Base-by-base conservation (phyloP, 2,797 vertebrate genomes). In the Steatocranus sp. region DNA sequence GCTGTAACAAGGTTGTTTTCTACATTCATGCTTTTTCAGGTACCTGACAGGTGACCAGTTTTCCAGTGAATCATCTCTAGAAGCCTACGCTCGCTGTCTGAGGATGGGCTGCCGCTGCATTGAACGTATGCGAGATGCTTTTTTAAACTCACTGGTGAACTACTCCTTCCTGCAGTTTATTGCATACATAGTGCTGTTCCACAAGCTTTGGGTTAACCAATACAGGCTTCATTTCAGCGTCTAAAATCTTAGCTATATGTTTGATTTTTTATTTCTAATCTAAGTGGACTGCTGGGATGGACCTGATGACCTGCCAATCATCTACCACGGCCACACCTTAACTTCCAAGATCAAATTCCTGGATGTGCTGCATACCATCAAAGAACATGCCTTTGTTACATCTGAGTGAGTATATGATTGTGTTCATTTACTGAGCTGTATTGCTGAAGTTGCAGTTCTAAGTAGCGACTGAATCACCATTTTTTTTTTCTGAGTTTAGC, bases 271-370 rank as follows among this genome's bases (percentile, higher is more conserved):
- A 61, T 61, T 27, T 73, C 43, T 80, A 77, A 27, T 83, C 10
- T 36, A 80, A 99, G 98, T 99, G 97, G 98, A 99, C 94, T 99
- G 98, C 95, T 99, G 98, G 98, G 98, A 99, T 0, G 98, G 98
- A 81, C 98, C 98, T 0, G 98, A 99, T 20, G 98, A 98, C 83
- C 97, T 99, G 96, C 98, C 98, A 0, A 98, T 99, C 90, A 99
- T 99, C 91, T 99, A 99, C 93, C 98, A 99, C 0, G 98, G 98
- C 14, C 98, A 99, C 94, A 99, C 98, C 1, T 96, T 99, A 15
- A 99, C 98, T 89, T 99, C 98, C 91, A 99, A 99, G 95, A 99
- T 99, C 94, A 99, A 99, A 86, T 99, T 99, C 94, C 96, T 93
- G 5, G 98, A 99, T 0, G 98, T 99, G 75, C 94, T 99, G 80